Evolutionary conservation across 2,888 invertebrate genomes (phyloP).

Genomic region (Acronicta alni): DNA sequence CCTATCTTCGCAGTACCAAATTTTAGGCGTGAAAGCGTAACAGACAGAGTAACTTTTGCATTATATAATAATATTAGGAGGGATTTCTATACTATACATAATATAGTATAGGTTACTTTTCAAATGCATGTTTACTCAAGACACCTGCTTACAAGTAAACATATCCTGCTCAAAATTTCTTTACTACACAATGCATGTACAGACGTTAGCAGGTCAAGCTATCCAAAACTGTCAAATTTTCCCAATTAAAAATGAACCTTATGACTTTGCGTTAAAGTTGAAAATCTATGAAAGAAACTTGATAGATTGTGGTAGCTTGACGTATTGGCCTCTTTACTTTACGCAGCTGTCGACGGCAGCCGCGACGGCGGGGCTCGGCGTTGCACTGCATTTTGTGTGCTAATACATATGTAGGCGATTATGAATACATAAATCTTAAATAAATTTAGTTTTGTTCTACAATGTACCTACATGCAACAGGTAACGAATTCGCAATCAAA

Average conservation of each 20-base stretch:
- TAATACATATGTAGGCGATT: constrained; percentile 55
- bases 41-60: too few relatives aligned
- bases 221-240: too few relatives aligned
- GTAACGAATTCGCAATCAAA: constrained; percentile 37
- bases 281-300: too few relatives aligned
- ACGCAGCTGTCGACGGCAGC: constrained; percentile 57
- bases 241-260: too few relatives aligned
- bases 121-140: constrained; percentile 8
- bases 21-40: too few relatives aligned
- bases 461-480: constrained; percentile 22
- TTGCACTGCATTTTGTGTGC: constrained; percentile 63
- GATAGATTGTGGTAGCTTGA: too few relatives aligned
- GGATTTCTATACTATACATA: too few relatives aligned
- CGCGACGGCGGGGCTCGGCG: not conserved
- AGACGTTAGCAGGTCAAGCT: too few relatives aligned
- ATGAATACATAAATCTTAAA: constrained; percentile 34
- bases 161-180: constrained; percentile 20
- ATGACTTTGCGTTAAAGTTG: too few relatives aligned
- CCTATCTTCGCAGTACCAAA: too few relatives aligned
- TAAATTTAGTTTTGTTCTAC: constrained; percentile 23
- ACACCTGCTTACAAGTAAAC: constrained; percentile 24
- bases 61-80: too few relatives aligned
- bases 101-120: not conserved
- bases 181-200: constrained; percentile 21
- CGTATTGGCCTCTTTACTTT: too few relatives aligned